Evolutionary conservation across 2,797 vertebrate genomes (phyloP).

Genomic region (Muscicapa striata): DNA sequence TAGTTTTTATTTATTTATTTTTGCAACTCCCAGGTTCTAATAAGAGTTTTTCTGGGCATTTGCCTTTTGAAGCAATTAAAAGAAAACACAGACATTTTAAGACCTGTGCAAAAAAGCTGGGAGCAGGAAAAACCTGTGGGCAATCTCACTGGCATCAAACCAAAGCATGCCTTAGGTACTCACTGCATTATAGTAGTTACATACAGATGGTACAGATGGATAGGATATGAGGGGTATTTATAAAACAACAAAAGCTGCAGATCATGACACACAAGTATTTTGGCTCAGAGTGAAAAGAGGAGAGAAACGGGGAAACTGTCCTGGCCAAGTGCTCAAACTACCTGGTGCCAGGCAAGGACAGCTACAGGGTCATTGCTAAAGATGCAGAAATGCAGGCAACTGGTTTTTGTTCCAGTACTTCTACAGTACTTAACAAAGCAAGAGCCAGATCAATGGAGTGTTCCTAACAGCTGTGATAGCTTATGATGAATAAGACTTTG

Average conservation of each 20-base stretch:
- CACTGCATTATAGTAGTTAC: neutral
- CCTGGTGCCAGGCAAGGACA: neutral
- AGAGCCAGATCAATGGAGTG: neutral
- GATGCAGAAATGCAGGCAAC: neutral
- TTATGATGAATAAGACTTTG: conserved; percentile 15
- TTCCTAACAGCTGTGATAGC: neutral
- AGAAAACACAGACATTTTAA: neutral
- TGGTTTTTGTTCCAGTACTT: neutral
- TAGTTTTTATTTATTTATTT: neutral
- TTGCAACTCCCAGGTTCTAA: neutral
- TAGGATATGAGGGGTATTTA: neutral
- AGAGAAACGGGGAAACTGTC: neutral
- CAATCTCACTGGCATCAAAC: neutral
- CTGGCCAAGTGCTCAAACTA: neutral
- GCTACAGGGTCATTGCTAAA: neutral
- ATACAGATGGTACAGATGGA: neutral
- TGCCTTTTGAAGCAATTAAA: neutral
- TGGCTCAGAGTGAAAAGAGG: neutral
- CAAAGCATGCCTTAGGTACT: neutral
- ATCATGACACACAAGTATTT: neutral
- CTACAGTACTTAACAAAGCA: neutral
- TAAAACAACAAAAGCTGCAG: neutral
- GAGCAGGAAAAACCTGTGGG: neutral
- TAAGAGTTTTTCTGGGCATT: neutral
- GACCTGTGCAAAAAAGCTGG: neutral